A percentile compares a stretch with the other conserved stretches of the same genome.
phyloP scores from a whole-genome alignment of 2,797 vertebrate species.

The Falco novaeseelandiae region DNA sequence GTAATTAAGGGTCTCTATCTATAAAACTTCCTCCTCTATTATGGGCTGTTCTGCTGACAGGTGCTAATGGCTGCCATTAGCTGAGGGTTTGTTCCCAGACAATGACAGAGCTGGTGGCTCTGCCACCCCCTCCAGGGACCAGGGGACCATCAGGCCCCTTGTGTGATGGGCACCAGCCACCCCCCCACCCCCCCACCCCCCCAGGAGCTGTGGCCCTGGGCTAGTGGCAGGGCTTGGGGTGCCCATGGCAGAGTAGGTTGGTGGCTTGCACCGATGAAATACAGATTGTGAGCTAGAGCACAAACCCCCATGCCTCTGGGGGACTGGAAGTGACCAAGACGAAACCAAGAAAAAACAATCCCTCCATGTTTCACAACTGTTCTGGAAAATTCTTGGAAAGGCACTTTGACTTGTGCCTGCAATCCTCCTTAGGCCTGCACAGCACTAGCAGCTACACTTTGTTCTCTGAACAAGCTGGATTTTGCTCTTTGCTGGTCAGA shows the following conservation, averaged over 20 bases:
- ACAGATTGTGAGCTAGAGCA: not conserved
- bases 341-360: not conserved
- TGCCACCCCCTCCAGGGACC: not conserved
- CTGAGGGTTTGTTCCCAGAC: not conserved
- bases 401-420: not conserved
- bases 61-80: not conserved
- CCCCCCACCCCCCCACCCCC: too few species aligned
- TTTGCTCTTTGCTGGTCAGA: not conserved
- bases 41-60: not conserved
- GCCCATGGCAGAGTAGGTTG: not conserved
- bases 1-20: not conserved
- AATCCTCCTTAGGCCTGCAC: not conserved
- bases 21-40: not conserved
- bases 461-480: not conserved
- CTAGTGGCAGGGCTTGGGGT: not conserved
- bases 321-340: not conserved
- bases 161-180: not conserved
- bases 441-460: not conserved
- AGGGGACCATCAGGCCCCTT: not conserved
- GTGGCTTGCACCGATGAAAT: not conserved
- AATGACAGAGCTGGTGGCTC: not conserved
- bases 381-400: constrained; percentile 29
- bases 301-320: not conserved
- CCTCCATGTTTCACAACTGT: not conserved
- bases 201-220: not conserved